phyloP scores from a whole-genome alignment of 2,113 vertebrate species.

The Thunnus maccoyii region DNA sequence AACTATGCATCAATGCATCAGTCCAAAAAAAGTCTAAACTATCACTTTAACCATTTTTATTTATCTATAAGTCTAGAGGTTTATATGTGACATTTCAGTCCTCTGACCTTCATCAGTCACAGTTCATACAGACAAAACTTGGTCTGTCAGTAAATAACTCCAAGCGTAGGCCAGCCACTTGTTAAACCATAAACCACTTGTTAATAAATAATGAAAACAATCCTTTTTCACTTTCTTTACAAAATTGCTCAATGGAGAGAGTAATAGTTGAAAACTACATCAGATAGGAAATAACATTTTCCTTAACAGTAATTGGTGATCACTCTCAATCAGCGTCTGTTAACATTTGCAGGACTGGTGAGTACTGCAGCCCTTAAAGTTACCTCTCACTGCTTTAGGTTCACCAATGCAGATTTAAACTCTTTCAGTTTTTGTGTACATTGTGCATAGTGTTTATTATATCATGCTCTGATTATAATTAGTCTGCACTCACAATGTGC shows the following conservation, averaged over 20 bases:
- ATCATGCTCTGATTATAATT: constrained; percentile 45
- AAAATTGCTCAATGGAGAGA: neutral
- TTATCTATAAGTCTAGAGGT: no score
- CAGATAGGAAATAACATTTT: constrained; percentile 9
- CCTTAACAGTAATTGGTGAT: constrained; percentile 12
- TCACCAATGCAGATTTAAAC: constrained; percentile 1
- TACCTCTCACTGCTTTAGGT: neutral
- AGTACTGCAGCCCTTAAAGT: neutral
- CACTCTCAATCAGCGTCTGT: constrained; percentile 9
- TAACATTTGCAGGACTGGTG: constrained; percentile 10
- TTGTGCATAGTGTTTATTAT: constrained; percentile 9
- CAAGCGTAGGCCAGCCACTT: no score
- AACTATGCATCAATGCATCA: no score
- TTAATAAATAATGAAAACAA: neutral
- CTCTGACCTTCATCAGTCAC: no score
- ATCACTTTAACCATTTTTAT: no score
- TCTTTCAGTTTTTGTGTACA: neutral
- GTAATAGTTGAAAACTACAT: constrained; percentile 25
- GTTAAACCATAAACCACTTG: no score
- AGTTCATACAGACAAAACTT: no score
- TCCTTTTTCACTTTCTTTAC: neutral
- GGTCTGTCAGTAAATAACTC: no score
- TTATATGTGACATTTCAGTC: no score
- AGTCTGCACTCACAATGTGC: constrained; percentile 27
- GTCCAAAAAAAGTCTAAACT: no score